phyloP scores from a whole-genome alignment of 2,888 invertebrate species.

The Quadroppia sp. region DNA sequence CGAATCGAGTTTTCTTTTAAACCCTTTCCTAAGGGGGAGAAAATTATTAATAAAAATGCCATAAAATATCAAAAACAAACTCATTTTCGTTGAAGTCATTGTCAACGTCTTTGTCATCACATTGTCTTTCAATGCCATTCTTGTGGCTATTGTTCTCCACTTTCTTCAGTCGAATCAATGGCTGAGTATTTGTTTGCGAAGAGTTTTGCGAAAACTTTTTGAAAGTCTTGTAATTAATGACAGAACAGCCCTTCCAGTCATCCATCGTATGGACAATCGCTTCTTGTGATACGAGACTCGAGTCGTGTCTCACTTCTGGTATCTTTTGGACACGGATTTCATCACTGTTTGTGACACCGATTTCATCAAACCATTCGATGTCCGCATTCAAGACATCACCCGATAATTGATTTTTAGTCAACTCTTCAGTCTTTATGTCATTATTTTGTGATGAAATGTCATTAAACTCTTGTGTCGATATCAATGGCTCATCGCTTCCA shows the following conservation, averaged over 20 bases:
- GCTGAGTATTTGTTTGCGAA: neutral
- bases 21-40: neutral
- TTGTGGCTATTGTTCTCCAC: neutral
- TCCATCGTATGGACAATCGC: neutral
- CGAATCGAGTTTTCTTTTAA: neutral
- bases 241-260: conserved; percentile 7
- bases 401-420: neutral
- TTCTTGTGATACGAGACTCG: neutral
- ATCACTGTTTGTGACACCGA: neutral
- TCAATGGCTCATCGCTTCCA: neutral
- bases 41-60: neutral
- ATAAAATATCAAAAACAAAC: neutral
- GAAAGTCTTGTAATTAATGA: conserved; percentile 26
- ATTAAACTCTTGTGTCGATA: neutral
- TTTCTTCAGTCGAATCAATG: neutral
- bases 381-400: no score
- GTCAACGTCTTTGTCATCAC: neutral
- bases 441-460: conserved; percentile 6
- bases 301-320: neutral
- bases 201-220: neutral
- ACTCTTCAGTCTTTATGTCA: neutral
- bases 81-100: neutral
- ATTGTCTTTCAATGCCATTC: no score
- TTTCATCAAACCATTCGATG: neutral
- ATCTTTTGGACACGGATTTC: neutral